phyloP scores from a whole-genome alignment of 2,113 vertebrate species.

The Scartelaos histophorus region DNA sequence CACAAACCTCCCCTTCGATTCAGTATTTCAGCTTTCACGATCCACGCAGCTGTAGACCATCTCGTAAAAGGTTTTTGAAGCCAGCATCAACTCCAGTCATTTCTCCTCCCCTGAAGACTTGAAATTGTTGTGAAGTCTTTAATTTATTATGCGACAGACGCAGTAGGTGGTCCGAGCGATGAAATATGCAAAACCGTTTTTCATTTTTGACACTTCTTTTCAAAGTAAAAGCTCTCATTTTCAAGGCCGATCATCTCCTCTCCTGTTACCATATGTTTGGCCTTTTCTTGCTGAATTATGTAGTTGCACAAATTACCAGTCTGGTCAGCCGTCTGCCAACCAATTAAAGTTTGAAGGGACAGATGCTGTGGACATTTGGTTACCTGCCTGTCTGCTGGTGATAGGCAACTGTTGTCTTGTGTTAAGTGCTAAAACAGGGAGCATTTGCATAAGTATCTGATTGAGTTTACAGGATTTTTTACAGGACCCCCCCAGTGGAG shows the following conservation, averaged over 20 bases:
- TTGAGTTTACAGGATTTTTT: background rate
- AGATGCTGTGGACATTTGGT: slow-evolving; percentile 62
- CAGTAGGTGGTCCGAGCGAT: background rate
- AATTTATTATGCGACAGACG: background rate
- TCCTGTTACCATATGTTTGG: slow-evolving; percentile 50
- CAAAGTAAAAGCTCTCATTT: slow-evolving; percentile 32
- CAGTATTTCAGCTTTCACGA: slow-evolving; percentile 10
- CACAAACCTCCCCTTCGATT: slow-evolving; percentile 1
- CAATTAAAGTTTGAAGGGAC: slow-evolving; percentile 74
- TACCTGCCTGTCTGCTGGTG: slow-evolving; percentile 44
- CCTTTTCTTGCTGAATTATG: slow-evolving; percentile 68
- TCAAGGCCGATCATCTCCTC: slow-evolving; percentile 33
- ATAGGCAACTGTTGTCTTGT: slow-evolving; percentile 23
- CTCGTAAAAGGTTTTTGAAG: slow-evolving; percentile 7
- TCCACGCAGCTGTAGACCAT: background rate
- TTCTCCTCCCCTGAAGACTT: background rate
- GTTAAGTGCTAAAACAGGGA: slow-evolving; percentile 28
- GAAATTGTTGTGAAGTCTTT: slow-evolving; percentile 11
- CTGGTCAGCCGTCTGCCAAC: slow-evolving; percentile 53
- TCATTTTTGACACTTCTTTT: slow-evolving; percentile 28
- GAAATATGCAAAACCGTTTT: background rate
- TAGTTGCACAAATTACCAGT: slow-evolving; percentile 66
- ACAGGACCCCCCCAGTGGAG: background rate
- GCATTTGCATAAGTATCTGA: slow-evolving; percentile 48
- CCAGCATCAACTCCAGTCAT: background rate